Conservation (phyloP, 2,888 invertebrate species). For the Leptopterna dolabrata region DNA sequence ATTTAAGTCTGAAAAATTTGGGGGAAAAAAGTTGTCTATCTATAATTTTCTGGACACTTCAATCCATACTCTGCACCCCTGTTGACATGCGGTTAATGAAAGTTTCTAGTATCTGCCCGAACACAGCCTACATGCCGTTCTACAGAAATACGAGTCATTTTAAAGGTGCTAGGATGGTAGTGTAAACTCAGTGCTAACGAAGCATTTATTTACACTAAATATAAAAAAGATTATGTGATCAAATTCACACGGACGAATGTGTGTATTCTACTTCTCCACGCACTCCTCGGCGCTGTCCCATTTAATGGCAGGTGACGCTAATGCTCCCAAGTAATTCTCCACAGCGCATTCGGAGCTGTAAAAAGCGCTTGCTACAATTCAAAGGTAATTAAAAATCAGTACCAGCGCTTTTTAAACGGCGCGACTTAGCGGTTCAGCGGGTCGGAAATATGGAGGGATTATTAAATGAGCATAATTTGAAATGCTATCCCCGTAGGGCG, state of each 20-base stretch:
- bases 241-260: not conserved
- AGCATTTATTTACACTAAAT: not conserved
- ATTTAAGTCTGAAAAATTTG: too few species aligned
- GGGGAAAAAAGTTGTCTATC: too few species aligned
- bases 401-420: not conserved
- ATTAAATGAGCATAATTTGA: constrained; percentile 38
- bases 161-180: too few species aligned
- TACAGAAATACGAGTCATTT: too few species aligned
- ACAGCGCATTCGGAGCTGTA: not conserved
- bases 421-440: constrained; percentile 22
- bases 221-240: not conserved
- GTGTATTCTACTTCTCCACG: not conserved
- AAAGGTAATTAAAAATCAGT: constrained; percentile 38
- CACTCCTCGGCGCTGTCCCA: not conserved
- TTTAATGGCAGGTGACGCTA: not conserved
- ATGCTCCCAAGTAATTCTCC: not conserved
- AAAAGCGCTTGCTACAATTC: constrained; percentile 3
- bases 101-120: too few species aligned
- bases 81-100: too few species aligned
- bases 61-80: too few species aligned
- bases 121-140: too few species aligned
- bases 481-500: not conserved
- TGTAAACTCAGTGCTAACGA: too few species aligned
- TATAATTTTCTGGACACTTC: too few species aligned
- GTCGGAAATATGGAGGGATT: constrained; percentile 29